These are phyloP conservation scores for Hydropotes inermis DNA, from an alignment of 2,113 vertebrate species.

Conservation along the genomic window DNA sequence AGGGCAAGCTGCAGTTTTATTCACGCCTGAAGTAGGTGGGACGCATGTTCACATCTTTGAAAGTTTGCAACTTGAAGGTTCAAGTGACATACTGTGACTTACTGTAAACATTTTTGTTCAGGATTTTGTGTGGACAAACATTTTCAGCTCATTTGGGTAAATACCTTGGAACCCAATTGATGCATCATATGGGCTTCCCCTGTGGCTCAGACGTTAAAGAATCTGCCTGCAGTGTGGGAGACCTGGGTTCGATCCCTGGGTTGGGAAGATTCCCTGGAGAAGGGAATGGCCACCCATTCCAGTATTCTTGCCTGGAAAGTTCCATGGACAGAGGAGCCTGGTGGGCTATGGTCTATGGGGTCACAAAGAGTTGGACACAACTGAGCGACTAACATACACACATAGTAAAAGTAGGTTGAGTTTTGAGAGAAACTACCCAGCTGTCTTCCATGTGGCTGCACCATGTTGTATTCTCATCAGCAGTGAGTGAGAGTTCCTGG, in stretches of 20 bases:
- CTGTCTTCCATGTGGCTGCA: neutral
- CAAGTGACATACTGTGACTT: neutral
- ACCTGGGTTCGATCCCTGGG: neutral
- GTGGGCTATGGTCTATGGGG: neutral
- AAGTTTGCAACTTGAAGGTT: neutral
- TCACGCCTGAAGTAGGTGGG: neutral
- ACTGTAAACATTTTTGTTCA: neutral
- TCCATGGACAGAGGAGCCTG: neutral
- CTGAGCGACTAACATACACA: neutral
- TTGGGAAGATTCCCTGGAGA: neutral
- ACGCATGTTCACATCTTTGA: neutral
- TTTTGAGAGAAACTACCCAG: neutral
- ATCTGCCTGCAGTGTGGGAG: neutral
- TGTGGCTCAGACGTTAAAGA: neutral
- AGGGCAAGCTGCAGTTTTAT: neutral
- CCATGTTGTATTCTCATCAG: rapidly evolving
- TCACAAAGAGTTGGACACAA: neutral
- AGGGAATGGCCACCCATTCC: neutral
- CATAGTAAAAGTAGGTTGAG: rapidly evolving
- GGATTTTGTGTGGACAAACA: neutral
- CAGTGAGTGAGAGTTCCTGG: rapidly evolving
- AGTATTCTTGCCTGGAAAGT: neutral
- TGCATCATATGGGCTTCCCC: neutral
- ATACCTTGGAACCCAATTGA: too few species aligned
- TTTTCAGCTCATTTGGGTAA: neutral